A percentile compares a stretch with the other conserved stretches of the same genome.
These are phyloP conservation scores for Hycleus phaleratus DNA, from an alignment of 1,140 invertebrate genomes.

Conservation along the genomic window DNA sequence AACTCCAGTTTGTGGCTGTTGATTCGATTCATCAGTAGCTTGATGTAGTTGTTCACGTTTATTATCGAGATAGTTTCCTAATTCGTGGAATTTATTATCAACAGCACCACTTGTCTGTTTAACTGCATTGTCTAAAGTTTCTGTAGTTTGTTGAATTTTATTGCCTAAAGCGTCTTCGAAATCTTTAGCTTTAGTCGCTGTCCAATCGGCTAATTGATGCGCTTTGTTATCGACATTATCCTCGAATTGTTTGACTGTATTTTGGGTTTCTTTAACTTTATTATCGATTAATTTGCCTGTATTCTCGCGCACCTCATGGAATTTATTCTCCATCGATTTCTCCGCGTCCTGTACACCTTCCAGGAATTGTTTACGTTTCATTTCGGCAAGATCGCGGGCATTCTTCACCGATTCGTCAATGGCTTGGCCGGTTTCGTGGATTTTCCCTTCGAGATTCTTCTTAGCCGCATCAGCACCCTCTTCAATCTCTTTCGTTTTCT, in stretches of 20 bases:
- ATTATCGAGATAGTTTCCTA: not conserved
- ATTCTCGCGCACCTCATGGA: not conserved
- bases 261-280: constrained; percentile 18
- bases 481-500: not conserved
- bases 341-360: not conserved
- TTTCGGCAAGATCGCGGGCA: not conserved
- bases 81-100: not conserved
- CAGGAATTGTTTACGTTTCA: not conserved
- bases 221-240: constrained; percentile 16
- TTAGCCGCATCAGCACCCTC: not conserved
- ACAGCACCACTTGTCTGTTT: not conserved
- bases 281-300: constrained; percentile 11
- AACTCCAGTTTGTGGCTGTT: too few species aligned
- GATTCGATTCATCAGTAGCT: too few species aligned
- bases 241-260: constrained; percentile 12
- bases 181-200: too few species aligned
- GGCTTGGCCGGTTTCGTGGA: not conserved
- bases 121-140: not conserved
- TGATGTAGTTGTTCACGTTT: too few species aligned
- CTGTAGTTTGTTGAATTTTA: too few species aligned
- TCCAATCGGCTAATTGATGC: not conserved
- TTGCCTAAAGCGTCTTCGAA: too few species aligned
- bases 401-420: not conserved
- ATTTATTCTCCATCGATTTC: not conserved
- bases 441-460: not conserved